phyloP scores from a whole-genome alignment of 2,888 invertebrate species.

The Coenonympha arcania region DNA sequence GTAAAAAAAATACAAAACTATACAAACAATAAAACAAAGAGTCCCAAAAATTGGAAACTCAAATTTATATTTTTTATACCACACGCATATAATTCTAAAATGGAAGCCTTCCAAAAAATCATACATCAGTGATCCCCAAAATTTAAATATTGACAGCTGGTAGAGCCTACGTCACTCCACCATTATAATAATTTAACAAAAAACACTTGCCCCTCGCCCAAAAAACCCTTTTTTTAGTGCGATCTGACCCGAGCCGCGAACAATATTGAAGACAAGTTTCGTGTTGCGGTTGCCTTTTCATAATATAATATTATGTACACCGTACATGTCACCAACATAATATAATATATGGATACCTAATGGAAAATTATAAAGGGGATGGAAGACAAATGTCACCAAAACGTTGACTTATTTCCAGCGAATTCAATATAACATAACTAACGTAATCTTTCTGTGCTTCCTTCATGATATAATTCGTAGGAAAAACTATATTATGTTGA shows the following conservation, averaged over 20 bases:
- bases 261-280: slow-evolving; percentile 57
- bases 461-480: no score
- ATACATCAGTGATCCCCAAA: slow-evolving; percentile 44
- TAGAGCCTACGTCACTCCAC: slow-evolving; percentile 52
- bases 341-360: background rate
- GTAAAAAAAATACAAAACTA: background rate
- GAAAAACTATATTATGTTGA: no score
- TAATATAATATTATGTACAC: no score
- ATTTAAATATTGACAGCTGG: slow-evolving; percentile 66
- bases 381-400: background rate
- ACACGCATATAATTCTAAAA: background rate
- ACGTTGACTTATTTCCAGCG: background rate
- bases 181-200: slow-evolving; percentile 71
- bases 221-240: slow-evolving; percentile 51
- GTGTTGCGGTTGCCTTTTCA: slow-evolving; percentile 19
- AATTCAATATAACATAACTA: no score
- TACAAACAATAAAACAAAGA: background rate
- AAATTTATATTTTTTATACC: background rate
- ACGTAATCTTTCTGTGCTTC: no score
- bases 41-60: background rate
- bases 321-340: no score
- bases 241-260: slow-evolving; percentile 50
- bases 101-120: slow-evolving; percentile 34
- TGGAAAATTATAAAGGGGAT: slow-evolving; percentile 5
- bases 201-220: slow-evolving; percentile 48